Percentiles rank a stretch among this genome's conserved stretches.
Evolutionary conservation across 2,797 vertebrate genomes (phyloP).

Genomic region (Schizopygopsis pylzovi): DNA sequence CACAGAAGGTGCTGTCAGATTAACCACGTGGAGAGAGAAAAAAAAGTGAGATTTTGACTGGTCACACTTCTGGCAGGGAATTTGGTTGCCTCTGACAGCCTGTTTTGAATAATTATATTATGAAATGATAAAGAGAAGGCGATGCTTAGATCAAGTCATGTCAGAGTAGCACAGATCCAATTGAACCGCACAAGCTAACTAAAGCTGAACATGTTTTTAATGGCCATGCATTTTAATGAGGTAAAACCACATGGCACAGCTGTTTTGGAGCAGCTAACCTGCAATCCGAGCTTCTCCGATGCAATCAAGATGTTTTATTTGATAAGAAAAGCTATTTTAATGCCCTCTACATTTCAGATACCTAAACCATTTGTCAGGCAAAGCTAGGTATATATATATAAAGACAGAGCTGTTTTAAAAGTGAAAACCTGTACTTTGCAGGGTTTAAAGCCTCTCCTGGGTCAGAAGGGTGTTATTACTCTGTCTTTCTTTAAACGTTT

Average conservation of each 20-base stretch:
- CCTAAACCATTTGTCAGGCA: background rate
- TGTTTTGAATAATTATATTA: constrained; percentile 48
- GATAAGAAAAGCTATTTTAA: background rate
- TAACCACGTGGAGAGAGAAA: constrained; percentile 73
- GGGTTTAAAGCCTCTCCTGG: background rate
- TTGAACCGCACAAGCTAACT: constrained; percentile 21
- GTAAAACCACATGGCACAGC: background rate
- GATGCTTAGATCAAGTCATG: constrained; percentile 40
- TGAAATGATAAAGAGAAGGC: constrained; percentile 43
- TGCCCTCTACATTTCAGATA: background rate
- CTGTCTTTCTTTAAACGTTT: constrained; percentile 7
- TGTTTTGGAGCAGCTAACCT: background rate
- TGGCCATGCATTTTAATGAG: constrained; percentile 17
- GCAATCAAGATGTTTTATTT: background rate
- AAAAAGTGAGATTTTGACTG: constrained; percentile 75
- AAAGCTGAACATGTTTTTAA: constrained; percentile 29
- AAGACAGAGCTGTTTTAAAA: background rate
- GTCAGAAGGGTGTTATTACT: constrained; percentile 39
- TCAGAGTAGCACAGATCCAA: constrained; percentile 23
- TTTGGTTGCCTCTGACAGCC: constrained; percentile 74
- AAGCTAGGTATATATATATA: background rate
- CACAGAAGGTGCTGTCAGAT: constrained; percentile 82
- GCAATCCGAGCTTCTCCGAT: background rate
- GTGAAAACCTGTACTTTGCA: constrained; percentile 35
- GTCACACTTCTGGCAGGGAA: constrained; percentile 74